Evolutionary conservation across 2,797 vertebrate genomes (phyloP).

Genomic region (Kryptolebias ocellatus): DNA sequence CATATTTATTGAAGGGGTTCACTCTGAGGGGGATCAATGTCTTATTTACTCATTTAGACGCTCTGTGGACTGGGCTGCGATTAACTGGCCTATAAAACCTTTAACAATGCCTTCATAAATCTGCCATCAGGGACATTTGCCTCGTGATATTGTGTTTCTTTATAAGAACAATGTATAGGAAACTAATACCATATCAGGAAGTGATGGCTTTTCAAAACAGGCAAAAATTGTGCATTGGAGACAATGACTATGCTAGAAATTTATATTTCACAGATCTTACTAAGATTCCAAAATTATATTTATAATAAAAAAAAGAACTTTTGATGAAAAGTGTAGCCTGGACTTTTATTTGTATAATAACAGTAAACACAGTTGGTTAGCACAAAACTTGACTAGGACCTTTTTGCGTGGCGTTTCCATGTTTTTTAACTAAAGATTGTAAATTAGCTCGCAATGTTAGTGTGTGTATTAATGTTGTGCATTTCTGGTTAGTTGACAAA

Average conservation of each 20-base stretch:
- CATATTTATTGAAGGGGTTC: slow-evolving; percentile 75
- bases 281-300: not conserved
- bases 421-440: too few relatives aligned
- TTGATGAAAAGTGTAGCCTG: too few relatives aligned
- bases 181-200: slow-evolving; percentile 9
- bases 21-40: slow-evolving; percentile 73
- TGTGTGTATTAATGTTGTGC: too few relatives aligned
- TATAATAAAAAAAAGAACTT: too few relatives aligned
- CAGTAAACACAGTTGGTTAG: too few relatives aligned
- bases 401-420: too few relatives aligned
- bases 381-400: too few relatives aligned
- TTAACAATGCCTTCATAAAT: slow-evolving; percentile 66
- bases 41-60: slow-evolving; percentile 80
- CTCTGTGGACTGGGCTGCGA: slow-evolving; percentile 59
- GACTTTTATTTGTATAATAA: too few relatives aligned
- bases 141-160: slow-evolving; percentile 52
- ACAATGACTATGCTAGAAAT: slow-evolving; percentile 8
- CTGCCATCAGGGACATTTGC: slow-evolving; percentile 54
- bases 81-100: slow-evolving; percentile 74
- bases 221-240: slow-evolving; percentile 3
- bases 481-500: too few relatives aligned
- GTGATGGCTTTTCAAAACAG: not conserved
- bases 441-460: too few relatives aligned
- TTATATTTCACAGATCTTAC: too few relatives aligned
- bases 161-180: slow-evolving; percentile 33